Conservation (phyloP, 2,888 invertebrate species). For the Scelioninae gen. 1 region DNA sequence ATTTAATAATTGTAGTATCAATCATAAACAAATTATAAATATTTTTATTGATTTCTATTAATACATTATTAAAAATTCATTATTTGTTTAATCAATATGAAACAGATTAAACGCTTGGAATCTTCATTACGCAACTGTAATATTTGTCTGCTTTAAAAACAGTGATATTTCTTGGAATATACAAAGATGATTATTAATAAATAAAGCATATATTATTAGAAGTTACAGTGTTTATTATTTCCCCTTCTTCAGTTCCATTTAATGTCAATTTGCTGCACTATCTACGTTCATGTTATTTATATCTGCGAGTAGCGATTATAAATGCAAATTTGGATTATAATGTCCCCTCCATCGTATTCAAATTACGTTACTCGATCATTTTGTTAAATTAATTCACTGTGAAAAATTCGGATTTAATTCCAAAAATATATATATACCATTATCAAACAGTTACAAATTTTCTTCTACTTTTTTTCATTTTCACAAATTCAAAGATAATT, state of each 20-base stretch:
- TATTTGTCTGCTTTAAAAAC: neutral
- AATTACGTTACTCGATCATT: neutral
- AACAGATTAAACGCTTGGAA: constrained; percentile 6
- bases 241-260: neutral
- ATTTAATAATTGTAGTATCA: too few relatives aligned
- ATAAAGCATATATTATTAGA: neutral
- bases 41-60: neutral
- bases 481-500: too few relatives aligned
- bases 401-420: neutral
- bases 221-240: neutral
- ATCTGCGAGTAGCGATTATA: neutral
- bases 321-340: constrained; percentile 24
- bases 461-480: too few relatives aligned
- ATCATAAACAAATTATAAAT: too few relatives aligned
- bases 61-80: constrained; percentile 5
- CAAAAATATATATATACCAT: too few relatives aligned
- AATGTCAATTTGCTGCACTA: neutral
- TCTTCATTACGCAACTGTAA: constrained; percentile 8
- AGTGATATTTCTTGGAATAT: neutral
- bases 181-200: neutral
- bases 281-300: constrained; percentile 5
- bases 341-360: neutral
- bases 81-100: neutral
- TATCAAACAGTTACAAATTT: neutral
- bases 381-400: neutral